Percentiles rank a stretch among this genome's conserved stretches.
Conservation (phyloP, 2,113 vertebrate species). For the Rhynchopsitta pachyrhyncha region DNA sequence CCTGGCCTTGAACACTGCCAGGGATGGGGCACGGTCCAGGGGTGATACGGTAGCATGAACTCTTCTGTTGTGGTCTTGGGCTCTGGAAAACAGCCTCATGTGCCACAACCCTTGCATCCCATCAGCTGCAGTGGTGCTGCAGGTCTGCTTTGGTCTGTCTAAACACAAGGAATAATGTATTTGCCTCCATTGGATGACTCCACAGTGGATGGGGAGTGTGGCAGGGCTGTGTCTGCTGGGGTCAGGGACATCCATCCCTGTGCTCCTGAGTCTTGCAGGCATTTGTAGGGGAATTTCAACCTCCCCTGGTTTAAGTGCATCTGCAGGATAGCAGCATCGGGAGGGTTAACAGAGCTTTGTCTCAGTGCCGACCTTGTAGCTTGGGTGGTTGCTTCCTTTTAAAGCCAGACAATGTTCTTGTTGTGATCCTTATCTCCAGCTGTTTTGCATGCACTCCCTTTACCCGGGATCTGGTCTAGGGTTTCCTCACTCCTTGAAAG, state of each 20-base stretch:
- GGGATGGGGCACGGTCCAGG: not conserved
- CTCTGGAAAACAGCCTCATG: rapidly evolving
- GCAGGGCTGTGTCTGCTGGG: not conserved
- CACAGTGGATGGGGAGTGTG: rapidly evolving
- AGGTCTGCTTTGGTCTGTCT: not conserved
- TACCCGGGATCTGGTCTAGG: not conserved
- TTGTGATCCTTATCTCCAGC: constrained; percentile 36
- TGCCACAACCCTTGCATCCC: not conserved
- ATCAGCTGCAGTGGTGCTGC: not conserved
- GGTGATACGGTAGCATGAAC: rapidly evolving
- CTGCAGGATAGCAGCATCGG: not conserved
- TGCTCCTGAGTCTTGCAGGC: not conserved
- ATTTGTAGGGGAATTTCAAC: not conserved
- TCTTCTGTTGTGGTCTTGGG: not conserved
- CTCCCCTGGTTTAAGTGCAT: not conserved
- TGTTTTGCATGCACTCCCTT: not conserved
- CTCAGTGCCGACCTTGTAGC: not conserved
- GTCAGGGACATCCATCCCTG: not conserved
- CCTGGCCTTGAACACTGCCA: not conserved
- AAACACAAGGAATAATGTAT: not conserved
- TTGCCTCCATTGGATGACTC: not conserved
- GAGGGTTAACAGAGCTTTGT: not conserved
- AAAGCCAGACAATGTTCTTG: constrained; percentile 19
- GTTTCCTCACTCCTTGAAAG: constrained; percentile 25
- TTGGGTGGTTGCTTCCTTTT: constrained; percentile 30